Base-by-base conservation (phyloP, 2,888 invertebrate species). In the Aspidiotus destructor region DNA sequence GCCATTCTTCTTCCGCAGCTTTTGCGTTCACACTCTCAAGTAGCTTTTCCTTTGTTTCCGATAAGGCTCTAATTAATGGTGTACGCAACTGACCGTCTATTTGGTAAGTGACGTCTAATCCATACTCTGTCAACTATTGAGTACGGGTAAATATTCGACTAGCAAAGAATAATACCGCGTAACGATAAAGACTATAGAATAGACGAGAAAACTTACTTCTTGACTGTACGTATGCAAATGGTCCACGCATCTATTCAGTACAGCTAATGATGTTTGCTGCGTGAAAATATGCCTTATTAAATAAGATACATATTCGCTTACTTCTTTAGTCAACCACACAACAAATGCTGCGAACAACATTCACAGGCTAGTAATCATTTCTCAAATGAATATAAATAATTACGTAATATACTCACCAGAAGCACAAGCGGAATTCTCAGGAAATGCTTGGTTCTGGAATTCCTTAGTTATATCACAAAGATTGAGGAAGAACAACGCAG, bases 61-160 rank as follows among this genome's bases (percentile, higher is more conserved):
- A 82, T 70, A 95, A 79, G 28, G 88, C 85, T 78, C 86, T 85
- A 57, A 84, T 85, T 62, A 93, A 80, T 0, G 92, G 88, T 11
- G 84, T 83, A 71, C 91, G 82, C 70, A 98, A 79, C 71, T 91
- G 84, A 40, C 90, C 89, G 76, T 96, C 92, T 74, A 98, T 81
- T 76, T 92, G 90, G 78, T 94, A 97, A 72, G 89, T 86, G 70
- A 98, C 81, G 80, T 98, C 97, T 74, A 98, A 82, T 1, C 97
- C 97, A 71, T 83, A 80, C 40, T 79, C 79, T 67, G 80, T 79
- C 62, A 85, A 75, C 82, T 83, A 75, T 3, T 28, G 28, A 28
- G 28, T 28, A 28, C 72, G 60, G 28, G 48, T 70, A 67, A 65
- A 48, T 48, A 68, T 60, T 17, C 17, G 7, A 44, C 40, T 53